Evolutionary conservation across 53 echinoderm and acorn worm species (phyloP), one percentile per base, ranked within the genome.

Genomic region (Actinopyga echinites): DNA sequence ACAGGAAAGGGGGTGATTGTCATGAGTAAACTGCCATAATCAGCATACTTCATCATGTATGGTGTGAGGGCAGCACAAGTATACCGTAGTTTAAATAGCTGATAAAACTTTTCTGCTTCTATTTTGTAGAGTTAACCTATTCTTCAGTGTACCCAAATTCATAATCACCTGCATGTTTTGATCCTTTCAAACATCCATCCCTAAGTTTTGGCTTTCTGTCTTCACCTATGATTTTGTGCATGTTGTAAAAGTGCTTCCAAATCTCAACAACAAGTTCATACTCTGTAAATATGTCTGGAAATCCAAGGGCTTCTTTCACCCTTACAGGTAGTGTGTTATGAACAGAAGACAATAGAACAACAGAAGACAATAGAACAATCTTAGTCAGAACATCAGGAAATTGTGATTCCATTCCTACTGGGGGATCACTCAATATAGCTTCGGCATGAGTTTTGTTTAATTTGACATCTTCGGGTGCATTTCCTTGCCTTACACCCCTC

Each of bases 31-130:
- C 32, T 67, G 1, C 87, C 75, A 64, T 93, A 90, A 57, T 88
- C 83, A 33, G 88, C 77, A 56, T 53, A 89, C 42, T 42, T 88
- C 0, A 89, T 85, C 92, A 92, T 89, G 32, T 92, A 92, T 43
- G 92, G 88, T 12, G 92, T 92, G 12, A 88, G 57, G 2, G 34
- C 82, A 23, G 61, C 66, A 80, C 88, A 85, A 5, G 81, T 82
- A 73, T 65, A 93, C 5, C 75, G 57, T 15, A 85, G 30, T 79
- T 80, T 71, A 78, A 82, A 92, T 32, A 92, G 56, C 59, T 92
- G 79, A 30, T 92, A 92, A 43, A 85, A 92, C 30, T 64, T 49
- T 31, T 84, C 85, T 30, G 88, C 88, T 65, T 79, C 65, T 71
- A 79, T 17, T 1, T 2, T 3, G 60, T 60, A 60, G 3, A 7